Conservation (phyloP, 2,113 vertebrate species). For the Phyllostomus hastatus region DNA sequence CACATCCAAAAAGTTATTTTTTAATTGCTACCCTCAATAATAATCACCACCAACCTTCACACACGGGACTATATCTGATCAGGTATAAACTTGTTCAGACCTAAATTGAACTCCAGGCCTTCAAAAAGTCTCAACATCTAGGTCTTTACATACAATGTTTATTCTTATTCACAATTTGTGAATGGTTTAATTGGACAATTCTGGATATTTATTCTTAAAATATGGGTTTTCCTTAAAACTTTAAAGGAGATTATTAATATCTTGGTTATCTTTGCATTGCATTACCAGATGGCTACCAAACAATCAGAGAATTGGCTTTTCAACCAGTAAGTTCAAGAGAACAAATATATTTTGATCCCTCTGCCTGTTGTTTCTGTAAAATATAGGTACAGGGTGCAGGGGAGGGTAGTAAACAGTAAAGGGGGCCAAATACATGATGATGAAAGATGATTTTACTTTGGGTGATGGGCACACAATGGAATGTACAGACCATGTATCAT, state of each 20-base stretch:
- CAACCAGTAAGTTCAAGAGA: constrained; percentile 1
- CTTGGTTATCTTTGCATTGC: background rate
- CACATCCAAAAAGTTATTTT: background rate
- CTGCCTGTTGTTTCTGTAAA: background rate
- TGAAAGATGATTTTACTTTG: background rate
- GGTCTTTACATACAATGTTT: background rate
- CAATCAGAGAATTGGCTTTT: background rate
- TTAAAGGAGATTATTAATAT: background rate
- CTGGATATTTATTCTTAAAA: background rate
- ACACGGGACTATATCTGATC: background rate
- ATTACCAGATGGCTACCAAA: background rate
- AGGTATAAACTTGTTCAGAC: background rate
- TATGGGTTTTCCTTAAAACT: background rate
- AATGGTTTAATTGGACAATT: background rate
- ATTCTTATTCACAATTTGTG: background rate
- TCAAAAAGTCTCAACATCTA: background rate
- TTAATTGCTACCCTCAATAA: background rate
- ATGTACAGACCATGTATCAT: background rate
- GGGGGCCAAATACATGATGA: background rate
- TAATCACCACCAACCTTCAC: background rate
- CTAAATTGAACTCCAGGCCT: background rate
- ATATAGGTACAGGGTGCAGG: background rate
- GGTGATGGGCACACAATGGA: background rate
- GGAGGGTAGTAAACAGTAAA: background rate
- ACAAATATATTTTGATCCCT: background rate